phyloP scores from a whole-genome alignment of 2,888 invertebrate genomes.

The Amblyteles armatorius region DNA sequence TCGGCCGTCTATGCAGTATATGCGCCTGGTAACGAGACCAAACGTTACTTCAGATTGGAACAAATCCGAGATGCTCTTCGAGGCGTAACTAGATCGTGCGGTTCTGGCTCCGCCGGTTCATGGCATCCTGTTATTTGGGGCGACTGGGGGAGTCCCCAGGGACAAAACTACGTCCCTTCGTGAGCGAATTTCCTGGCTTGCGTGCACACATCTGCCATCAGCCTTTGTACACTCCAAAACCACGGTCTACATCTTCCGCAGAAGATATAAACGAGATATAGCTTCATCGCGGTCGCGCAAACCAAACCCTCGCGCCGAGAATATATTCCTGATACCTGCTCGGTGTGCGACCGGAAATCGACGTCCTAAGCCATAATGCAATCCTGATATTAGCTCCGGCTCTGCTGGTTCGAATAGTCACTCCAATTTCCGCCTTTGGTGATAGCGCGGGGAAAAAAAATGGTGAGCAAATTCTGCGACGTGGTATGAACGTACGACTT shows the following conservation, averaged over 20 bases:
- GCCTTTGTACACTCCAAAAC: slow-evolving; percentile 30
- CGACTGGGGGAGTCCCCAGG: slow-evolving; percentile 80
- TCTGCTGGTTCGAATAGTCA: slow-evolving; percentile 38
- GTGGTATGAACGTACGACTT: not conserved
- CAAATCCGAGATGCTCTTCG: slow-evolving; percentile 45
- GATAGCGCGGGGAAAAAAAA: not conserved
- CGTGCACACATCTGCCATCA: not conserved
- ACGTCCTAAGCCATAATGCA: slow-evolving; percentile 67
- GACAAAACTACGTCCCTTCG: slow-evolving; percentile 71
- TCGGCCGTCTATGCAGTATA: slow-evolving; percentile 50
- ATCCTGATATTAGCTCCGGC: slow-evolving; percentile 66
- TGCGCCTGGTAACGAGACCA: slow-evolving; percentile 75
- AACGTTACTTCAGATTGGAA: slow-evolving; percentile 74
- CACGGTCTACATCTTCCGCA: not conserved
- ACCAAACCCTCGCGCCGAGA: slow-evolving; percentile 29
- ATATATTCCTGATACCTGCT: slow-evolving; percentile 69
- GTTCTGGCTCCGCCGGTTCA: slow-evolving; percentile 64
- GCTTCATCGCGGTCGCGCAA: not conserved
- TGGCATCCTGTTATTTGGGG: slow-evolving; percentile 77
- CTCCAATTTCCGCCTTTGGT: slow-evolving; percentile 10
- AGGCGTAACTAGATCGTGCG: slow-evolving; percentile 35
- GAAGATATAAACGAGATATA: no score
- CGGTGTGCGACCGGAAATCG: slow-evolving; percentile 66
- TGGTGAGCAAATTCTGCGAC: not conserved
- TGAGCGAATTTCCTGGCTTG: slow-evolving; percentile 1